Percentiles rank a stretch among this genome's conserved stretches.
These are phyloP conservation scores for Ferrisia virgata DNA, from an alignment of 2,888 invertebrate genomes.

Conservation along the genomic window DNA sequence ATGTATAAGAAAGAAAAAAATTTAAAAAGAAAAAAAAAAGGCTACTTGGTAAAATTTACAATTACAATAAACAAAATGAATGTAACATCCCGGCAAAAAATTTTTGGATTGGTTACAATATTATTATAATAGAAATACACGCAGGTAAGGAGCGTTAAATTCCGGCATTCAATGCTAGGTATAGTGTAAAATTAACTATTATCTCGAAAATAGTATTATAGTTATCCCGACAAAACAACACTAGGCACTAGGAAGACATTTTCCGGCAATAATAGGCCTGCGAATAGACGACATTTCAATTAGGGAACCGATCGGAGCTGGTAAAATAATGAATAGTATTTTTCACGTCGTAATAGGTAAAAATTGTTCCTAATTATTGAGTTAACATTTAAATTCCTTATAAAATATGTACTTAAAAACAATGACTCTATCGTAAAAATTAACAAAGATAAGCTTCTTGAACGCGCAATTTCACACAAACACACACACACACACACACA, in stretches of 20 bases:
- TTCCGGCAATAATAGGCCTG: background rate
- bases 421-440: slow-evolving; percentile 28
- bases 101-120: slow-evolving; percentile 18
- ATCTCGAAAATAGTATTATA: background rate
- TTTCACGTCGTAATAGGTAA: background rate
- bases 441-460: slow-evolving; percentile 6
- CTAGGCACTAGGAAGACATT: slow-evolving; percentile 11
- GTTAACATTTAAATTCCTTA: slow-evolving; percentile 7
- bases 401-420: slow-evolving; percentile 8
- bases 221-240: background rate
- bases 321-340: background rate
- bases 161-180: background rate
- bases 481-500: background rate
- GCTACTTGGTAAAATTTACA: background rate
- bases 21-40: background rate
- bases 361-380: slow-evolving; percentile 29
- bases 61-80: slow-evolving; percentile 11
- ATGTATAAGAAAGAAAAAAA: background rate
- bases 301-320: background rate
- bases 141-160: background rate
- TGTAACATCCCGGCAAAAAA: slow-evolving; percentile 16
- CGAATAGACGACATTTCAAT: background rate
- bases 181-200: slow-evolving; percentile 11
- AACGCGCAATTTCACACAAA: background rate
- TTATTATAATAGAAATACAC: background rate